Base-by-base conservation (phyloP, 2,113 vertebrate genomes). In the Rhegmatorhina hoffmannsi region DNA sequence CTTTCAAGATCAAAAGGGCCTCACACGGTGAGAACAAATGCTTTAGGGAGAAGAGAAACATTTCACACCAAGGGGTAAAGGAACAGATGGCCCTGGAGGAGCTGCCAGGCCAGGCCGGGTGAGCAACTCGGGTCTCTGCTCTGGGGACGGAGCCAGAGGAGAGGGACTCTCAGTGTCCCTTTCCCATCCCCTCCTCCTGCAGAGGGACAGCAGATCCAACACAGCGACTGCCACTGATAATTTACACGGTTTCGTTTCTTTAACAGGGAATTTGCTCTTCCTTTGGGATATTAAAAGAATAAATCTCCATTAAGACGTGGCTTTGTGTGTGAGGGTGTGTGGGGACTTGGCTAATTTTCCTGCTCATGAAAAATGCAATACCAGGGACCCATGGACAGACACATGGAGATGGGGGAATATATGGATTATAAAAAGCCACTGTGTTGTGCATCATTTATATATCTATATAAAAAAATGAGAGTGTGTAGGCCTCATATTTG, bases 21-120 rank as follows among this genome's bases (percentile, higher is more conserved):
- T 95, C 97, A 93, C 85, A 19, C 84, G n/a, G 96, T 87, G 97
- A 95, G 97, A 97, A 97, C 98, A 98, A 98, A 98, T 43, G 97
- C 95, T 95, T 53, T 92, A 82, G 94, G 78, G 86, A 93, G 87
- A 93, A 52, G 78, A 95, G 95, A 59, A 79, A 89, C 92, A 94
- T 95, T 97, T 98, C 97, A 95, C 97, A 98, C 97, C 95, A 53
- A 59, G 89, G 90, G 88, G 94, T 95, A 87, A 87, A 97, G 95
- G 96, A 97, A 94, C 98, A 98, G 97, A 98, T 98, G 98, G 97
- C 81, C 58, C n/a, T 17, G 68, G 92, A 70, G 78, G 15, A 49
- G 63, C 62, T 50, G 66, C 79, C 76, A 64, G 23, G 13, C 72
- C 82, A 64, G 83, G 46, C 59, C 15, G 58, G 58, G 58, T 25